Conservation (phyloP, 2,888 invertebrate species). For the Sialis lutaria region DNA sequence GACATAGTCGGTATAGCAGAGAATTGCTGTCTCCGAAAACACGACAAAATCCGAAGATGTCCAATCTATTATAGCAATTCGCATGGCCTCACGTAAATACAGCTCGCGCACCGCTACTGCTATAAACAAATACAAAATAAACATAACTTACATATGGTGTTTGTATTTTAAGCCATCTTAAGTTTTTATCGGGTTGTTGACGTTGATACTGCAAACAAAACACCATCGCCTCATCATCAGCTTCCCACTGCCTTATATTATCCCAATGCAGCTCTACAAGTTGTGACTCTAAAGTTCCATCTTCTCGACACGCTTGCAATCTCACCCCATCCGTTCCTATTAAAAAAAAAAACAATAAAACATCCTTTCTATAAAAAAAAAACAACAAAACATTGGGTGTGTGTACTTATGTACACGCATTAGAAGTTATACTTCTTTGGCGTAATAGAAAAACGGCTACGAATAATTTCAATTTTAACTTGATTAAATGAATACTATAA, state of each 20-base stretch:
- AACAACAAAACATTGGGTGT: too few relatives aligned
- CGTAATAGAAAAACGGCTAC: too few relatives aligned
- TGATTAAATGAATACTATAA: too few relatives aligned
- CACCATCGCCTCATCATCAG: slow-evolving; percentile 84
- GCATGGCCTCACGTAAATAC: background rate
- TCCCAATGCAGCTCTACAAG: slow-evolving; percentile 74
- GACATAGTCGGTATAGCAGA: too few relatives aligned
- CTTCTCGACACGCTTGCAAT: slow-evolving; percentile 70
- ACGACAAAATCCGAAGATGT: too few relatives aligned
- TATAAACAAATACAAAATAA: background rate
- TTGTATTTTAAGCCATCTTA: slow-evolving; percentile 72
- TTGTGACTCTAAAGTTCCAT: slow-evolving; percentile 60
- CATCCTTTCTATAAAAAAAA: background rate
- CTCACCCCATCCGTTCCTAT: slow-evolving; percentile 45
- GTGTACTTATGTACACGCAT: too few relatives aligned
- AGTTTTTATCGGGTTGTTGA: slow-evolving; percentile 49
- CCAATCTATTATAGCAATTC: too few relatives aligned
- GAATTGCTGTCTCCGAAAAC: too few relatives aligned
- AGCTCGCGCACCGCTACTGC: background rate
- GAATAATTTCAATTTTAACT: too few relatives aligned
- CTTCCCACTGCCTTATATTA: slow-evolving; percentile 66
- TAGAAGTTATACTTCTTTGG: too few relatives aligned
- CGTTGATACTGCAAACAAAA: slow-evolving; percentile 77
- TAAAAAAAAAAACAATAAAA: slow-evolving; percentile 11
- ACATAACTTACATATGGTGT: slow-evolving; percentile 65